A percentile compares a stretch with the other conserved stretches of the same genome.
phyloP scores from a whole-genome alignment of 2,888 invertebrate genomes.

The Lasioglossum zephyrum region DNA sequence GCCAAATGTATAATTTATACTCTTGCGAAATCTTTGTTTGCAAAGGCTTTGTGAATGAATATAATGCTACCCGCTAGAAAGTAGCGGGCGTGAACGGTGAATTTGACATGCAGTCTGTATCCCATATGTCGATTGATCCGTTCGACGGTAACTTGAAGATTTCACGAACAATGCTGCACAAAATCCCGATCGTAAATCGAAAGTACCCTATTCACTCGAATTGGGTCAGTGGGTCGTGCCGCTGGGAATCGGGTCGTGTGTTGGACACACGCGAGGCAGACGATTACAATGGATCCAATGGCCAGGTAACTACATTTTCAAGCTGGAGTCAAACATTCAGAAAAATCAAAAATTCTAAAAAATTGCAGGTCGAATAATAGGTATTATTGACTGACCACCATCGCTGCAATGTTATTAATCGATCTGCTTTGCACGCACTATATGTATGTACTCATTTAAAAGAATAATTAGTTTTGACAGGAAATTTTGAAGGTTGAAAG shows the following conservation, averaged over 20 bases:
- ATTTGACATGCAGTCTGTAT: slow-evolving; percentile 30
- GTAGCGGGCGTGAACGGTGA: not conserved
- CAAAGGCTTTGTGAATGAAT: no score
- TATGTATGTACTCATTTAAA: no score
- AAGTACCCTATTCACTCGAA: slow-evolving; percentile 68
- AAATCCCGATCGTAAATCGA: slow-evolving; percentile 70
- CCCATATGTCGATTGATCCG: slow-evolving; percentile 12
- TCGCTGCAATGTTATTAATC: no score
- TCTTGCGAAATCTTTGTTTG: not conserved
- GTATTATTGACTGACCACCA: no score
- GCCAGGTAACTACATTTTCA: slow-evolving; percentile 54
- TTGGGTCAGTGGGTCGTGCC: slow-evolving; percentile 74
- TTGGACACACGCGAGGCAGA: slow-evolving; percentile 76
- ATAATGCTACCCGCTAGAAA: not conserved
- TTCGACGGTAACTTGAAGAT: slow-evolving; percentile 58
- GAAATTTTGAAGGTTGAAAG: no score
- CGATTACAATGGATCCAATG: slow-evolving; percentile 59
- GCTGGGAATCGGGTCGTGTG: slow-evolving; percentile 79
- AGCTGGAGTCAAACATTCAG: not conserved
- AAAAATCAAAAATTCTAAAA: not conserved
- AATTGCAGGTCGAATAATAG: not conserved
- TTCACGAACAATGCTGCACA: slow-evolving; percentile 42
- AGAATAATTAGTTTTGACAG: no score
- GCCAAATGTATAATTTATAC: not conserved
- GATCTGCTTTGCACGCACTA: no score